phyloP scores from a whole-genome alignment of 2,113 vertebrate species.

The Thalassoma bifasciatum region DNA sequence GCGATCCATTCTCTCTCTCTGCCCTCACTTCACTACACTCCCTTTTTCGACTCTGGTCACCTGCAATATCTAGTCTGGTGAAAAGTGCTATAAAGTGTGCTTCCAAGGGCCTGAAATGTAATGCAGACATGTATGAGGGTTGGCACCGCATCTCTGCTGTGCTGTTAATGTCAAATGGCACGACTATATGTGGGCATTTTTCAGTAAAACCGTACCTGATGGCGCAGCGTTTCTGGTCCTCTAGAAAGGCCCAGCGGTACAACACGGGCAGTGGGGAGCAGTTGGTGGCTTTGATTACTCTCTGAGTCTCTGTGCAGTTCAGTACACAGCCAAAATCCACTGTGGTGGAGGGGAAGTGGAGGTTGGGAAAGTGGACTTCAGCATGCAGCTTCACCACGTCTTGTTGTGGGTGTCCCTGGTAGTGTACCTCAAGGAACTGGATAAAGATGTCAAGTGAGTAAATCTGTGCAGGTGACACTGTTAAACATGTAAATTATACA shows the following conservation, averaged over 20 bases:
- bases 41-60: not conserved
- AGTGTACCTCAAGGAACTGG: slow-evolving; percentile 80
- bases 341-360: slow-evolving; percentile 79
- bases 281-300: slow-evolving; percentile 84
- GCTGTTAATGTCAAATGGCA: not conserved
- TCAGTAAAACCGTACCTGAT: slow-evolving; percentile 79
- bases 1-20: slow-evolving; percentile 28
- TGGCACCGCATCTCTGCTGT: not conserved
- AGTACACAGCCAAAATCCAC: slow-evolving; percentile 90
- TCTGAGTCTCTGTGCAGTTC: slow-evolving; percentile 80
- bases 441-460: not conserved
- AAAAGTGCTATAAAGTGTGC: not conserved
- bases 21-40: not conserved
- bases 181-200: not conserved
- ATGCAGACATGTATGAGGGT: not conserved
- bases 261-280: slow-evolving; percentile 82
- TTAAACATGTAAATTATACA: too few relatives aligned
- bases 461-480: not conserved
- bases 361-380: slow-evolving; percentile 88
- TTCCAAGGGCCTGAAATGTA: not conserved
- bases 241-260: slow-evolving; percentile 87
- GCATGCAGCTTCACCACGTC: slow-evolving; percentile 80
- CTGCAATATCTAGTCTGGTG: not conserved
- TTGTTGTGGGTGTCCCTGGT: slow-evolving; percentile 83
- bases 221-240: slow-evolving; percentile 10